Percentiles rank a stretch among this genome's conserved stretches.
These are phyloP conservation scores for Cerastis leucographa DNA, from an alignment of 2,888 invertebrate species.

Conservation along the genomic window DNA sequence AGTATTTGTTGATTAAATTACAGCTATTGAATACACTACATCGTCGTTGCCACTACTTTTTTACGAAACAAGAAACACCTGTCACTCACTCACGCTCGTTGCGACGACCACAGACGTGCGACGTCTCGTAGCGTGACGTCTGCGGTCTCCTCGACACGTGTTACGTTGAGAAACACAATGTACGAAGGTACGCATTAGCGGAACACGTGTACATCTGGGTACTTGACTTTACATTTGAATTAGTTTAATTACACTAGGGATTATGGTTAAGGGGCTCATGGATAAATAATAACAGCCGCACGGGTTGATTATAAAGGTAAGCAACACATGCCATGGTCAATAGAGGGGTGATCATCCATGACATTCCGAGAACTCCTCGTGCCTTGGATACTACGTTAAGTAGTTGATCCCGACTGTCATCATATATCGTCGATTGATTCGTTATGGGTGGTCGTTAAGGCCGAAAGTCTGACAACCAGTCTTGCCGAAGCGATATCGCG, in stretches of 20 bases:
- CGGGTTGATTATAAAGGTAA: background rate
- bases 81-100: too few species aligned
- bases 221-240: background rate
- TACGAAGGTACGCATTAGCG: background rate
- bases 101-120: slow-evolving; percentile 30
- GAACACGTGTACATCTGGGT: background rate
- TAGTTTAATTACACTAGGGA: background rate
- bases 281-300: background rate
- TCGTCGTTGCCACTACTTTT: background rate
- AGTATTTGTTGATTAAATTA: too few species aligned
- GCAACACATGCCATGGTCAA: background rate
- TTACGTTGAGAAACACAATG: background rate
- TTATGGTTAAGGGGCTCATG: background rate
- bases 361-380: background rate
- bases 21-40: background rate
- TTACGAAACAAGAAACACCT: background rate
- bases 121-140: slow-evolving; percentile 25
- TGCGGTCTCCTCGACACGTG: slow-evolving; percentile 13
- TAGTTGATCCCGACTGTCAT: background rate
- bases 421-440: background rate
- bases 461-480: too few species aligned
- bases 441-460: background rate
- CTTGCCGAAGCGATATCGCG: background rate
- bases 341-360: background rate
- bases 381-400: background rate